These are phyloP conservation scores for Calliphora vicina DNA, from an alignment of 1,140 invertebrate species.

Conservation along the genomic window DNA sequence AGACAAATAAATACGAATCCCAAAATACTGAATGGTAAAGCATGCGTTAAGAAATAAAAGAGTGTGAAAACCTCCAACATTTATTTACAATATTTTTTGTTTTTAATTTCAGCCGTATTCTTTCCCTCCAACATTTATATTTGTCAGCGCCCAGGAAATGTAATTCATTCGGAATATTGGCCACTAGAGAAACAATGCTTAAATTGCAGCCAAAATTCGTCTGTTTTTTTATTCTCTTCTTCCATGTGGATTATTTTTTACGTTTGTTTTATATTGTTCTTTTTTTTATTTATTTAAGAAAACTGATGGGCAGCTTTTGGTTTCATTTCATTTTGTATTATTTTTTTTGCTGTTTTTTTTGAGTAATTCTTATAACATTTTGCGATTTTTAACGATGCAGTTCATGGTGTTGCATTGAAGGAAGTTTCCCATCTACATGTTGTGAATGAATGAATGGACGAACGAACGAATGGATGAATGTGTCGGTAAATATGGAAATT, in stretches of 20 bases:
- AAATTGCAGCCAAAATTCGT: not conserved
- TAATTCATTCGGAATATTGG: not conserved
- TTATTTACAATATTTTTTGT: not conserved
- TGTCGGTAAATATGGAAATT: slow-evolving; percentile 23
- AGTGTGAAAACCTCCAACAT: not conserved
- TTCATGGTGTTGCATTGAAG: not conserved
- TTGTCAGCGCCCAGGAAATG: not conserved
- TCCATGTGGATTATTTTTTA: no score
- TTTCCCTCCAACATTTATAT: not conserved
- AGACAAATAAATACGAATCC: not conserved
- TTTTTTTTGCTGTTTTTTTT: not conserved
- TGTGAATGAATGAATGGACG: not conserved
- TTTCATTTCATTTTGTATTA: no score
- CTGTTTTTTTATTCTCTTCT: not conserved
- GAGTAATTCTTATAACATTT: not conserved
- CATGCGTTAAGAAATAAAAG: slow-evolving; percentile 13
- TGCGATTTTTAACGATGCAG: not conserved
- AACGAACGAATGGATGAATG: not conserved
- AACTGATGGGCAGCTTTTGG: not conserved
- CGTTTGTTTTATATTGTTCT: no score
- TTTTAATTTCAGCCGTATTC: not conserved
- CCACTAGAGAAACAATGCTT: not conserved
- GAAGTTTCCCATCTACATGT: not conserved
- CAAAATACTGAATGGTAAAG: not conserved
- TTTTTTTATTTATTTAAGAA: not conserved